Evolutionary conservation across 2,797 vertebrate species (phyloP), one percentile per base, ranked within the genome.

Genomic region (Threskiornis aethiopicus): DNA sequence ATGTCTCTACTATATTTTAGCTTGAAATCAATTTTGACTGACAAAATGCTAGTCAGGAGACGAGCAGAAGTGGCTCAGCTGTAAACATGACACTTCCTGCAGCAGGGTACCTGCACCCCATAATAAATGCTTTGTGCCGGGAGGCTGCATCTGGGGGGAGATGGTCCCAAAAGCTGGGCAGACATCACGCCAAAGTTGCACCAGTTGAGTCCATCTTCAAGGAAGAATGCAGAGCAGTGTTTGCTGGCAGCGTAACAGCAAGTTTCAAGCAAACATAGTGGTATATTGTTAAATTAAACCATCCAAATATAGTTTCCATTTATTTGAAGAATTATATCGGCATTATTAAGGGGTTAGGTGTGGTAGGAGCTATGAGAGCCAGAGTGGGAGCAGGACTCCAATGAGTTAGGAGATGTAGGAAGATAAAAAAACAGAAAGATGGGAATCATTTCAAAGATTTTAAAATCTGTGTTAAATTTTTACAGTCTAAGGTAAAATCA

Each of bases 101-200:
- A 22, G 33, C 37, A 16, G 28, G 16, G 5, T 46, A 28, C 42
- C 67, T 2, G 0, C 21, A 13, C 41, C 37, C 66, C n/a, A 4
- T 59, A 28, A 51, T 26, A 62, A 73, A 62, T 19, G 9, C 4
- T 85, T 70, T 54, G 31, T 70, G 24, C 26, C 1, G 9, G 39
- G 20, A 19, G 16, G 21, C 33, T 39, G 11, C 0, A 0, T 26
- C 16, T 19, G 12, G 16, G 3, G 55, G 26, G 13, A 39, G 3
- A 11, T 5, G 2, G 35, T 73, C 44, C 61, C 61, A 41, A 58
- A 71, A 85, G 12, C 29, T 25, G 29, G 54, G 29, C 29, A 67
- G 22, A 46, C 28, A 2, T 61, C 19, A 8, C 5, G 41, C 47
- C 44, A 22, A n/a, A 37, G 44, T 44, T 18, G 24, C 15, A 41